Base-by-base conservation (phyloP, 2,113 vertebrate genomes). In the Protobothrops mucrosquamatus region DNA sequence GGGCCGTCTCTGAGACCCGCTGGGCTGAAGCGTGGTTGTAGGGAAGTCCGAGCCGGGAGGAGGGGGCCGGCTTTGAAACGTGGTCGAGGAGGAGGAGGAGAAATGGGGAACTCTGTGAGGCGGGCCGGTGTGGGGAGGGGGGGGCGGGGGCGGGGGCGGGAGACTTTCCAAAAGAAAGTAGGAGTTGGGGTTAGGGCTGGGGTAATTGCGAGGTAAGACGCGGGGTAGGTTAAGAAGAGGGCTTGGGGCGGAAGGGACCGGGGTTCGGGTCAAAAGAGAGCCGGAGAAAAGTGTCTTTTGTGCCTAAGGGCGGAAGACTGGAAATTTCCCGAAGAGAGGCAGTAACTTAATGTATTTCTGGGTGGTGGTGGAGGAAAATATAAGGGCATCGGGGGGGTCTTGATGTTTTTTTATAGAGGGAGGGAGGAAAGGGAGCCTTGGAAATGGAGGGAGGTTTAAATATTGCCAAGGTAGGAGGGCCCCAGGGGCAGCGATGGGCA, bases 121-220 rank as follows among this genome's bases (percentile, higher is more conserved):
- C 26, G 90, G 92, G 18, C 48, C n/a, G 89, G 48, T 29, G 46
- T 11, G 89, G 18, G 0, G n/a, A 18, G 8, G 89, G 18, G 0
- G n/a, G 29, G 8, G n/a, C 3, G 43, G 57, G 6, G 48, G 61
- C n/a, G 57, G 91, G 14, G 54, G n/a, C n/a, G 52, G 39, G 20
- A 61, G 81, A 96, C 93, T 92, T 93, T 95, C 94, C 95, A 92
- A 89, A 93, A 14, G 86, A 23, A 20, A 93, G 93, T 54, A 93
- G 95, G 93, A 91, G 94, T 94, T 43, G 92, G 92, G 93, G 91
- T 12, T n/a, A 11, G 91, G 92, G 85, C 85, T 94, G 88, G 92
- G 94, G 51, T 89, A 26, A 26, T 12, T 29, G 57, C 26, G 43
- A 81, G 52, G 22, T 34, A 54, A 12, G 11, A 22, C 18, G 20